phyloP scores from a whole-genome alignment of 2,797 vertebrate genomes.

The Ctenopoma multispine region DNA sequence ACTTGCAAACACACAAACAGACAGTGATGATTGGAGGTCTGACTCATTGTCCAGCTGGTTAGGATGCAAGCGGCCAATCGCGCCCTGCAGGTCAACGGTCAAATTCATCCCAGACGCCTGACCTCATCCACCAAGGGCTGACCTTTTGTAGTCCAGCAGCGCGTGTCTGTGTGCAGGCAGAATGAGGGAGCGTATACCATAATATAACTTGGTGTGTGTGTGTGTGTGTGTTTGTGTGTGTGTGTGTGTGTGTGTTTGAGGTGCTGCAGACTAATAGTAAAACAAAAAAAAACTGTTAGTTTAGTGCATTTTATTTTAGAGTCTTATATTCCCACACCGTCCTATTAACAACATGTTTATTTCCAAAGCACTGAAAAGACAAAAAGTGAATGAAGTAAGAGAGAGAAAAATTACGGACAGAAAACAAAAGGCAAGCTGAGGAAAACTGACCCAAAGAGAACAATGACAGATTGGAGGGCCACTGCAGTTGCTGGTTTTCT shows the following conservation, averaged over 20 bases:
- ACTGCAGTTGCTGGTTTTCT: conserved; percentile 21
- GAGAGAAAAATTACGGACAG: neutral
- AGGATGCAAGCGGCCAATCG: conserved; percentile 70
- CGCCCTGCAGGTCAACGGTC: conserved; percentile 79
- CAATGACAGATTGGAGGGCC: conserved; percentile 22
- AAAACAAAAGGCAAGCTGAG: conserved; percentile 7
- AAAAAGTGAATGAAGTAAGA: neutral
- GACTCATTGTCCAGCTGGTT: conserved; percentile 79
- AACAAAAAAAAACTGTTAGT: neutral
- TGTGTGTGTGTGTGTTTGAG: neutral
- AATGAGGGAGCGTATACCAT: conserved; percentile 19
- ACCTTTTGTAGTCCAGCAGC: conserved; percentile 61
- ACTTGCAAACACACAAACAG: conserved; percentile 6
- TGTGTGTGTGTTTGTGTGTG: too few species aligned
- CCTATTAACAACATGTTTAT: neutral
- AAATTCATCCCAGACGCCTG: conserved; percentile 82
- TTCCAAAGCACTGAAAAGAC: neutral
- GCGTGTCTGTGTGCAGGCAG: conserved; percentile 16
- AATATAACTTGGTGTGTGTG: conserved; percentile 5
- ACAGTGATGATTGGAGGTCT: conserved; percentile 13
- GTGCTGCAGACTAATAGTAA: too few species aligned
- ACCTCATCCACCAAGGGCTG: conserved; percentile 77
- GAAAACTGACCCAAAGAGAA: neutral
- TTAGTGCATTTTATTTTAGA: neutral
- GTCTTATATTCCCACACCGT: neutral